These are phyloP conservation scores for Tipula lateralis DNA, from an alignment of 2,888 invertebrate genomes.

Conservation along the genomic window DNA sequence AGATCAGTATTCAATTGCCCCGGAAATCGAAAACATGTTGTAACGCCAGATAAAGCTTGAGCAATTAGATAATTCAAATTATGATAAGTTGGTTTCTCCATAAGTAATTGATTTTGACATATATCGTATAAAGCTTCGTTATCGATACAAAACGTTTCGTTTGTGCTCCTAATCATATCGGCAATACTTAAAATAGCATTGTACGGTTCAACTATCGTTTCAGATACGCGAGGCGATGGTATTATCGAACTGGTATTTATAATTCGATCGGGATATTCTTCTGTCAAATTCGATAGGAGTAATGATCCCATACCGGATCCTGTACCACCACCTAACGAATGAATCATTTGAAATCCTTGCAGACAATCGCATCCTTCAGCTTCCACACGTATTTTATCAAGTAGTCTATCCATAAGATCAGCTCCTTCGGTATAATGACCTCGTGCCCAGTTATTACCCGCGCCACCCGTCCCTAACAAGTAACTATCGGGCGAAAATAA, in stretches of 20 bases:
- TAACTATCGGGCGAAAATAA: conserved; percentile 66
- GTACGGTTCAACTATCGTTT: conserved; percentile 45
- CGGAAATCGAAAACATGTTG: conserved; percentile 49
- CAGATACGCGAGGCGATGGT: conserved; percentile 45
- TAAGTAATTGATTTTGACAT: conserved; percentile 42
- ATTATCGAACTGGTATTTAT: conserved; percentile 65
- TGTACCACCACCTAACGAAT: not conserved
- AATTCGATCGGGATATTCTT: conserved; percentile 69
- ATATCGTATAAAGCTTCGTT: conserved; percentile 36
- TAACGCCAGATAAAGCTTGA: conserved; percentile 42
- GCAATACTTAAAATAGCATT: conserved; percentile 43
- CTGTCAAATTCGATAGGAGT: conserved; percentile 61
- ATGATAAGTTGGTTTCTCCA: not conserved
- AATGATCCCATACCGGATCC: not conserved
- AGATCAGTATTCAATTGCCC: not conserved
- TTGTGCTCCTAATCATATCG: conserved; percentile 41
- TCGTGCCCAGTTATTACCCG: conserved; percentile 63
- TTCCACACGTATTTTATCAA: conserved; percentile 42
- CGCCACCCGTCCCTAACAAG: conserved; percentile 58
- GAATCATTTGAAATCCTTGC: not conserved
- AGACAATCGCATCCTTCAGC: conserved; percentile 44
- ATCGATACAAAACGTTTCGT: conserved; percentile 44
- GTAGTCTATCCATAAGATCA: conserved; percentile 41
- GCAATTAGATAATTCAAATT: conserved; percentile 45
- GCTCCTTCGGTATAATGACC: conserved; percentile 54